A percentile compares a stretch with the other conserved stretches of the same genome.
phyloP scores from a whole-genome alignment of 2,113 vertebrate species.

The Thalassarche chlororhynchos region DNA sequence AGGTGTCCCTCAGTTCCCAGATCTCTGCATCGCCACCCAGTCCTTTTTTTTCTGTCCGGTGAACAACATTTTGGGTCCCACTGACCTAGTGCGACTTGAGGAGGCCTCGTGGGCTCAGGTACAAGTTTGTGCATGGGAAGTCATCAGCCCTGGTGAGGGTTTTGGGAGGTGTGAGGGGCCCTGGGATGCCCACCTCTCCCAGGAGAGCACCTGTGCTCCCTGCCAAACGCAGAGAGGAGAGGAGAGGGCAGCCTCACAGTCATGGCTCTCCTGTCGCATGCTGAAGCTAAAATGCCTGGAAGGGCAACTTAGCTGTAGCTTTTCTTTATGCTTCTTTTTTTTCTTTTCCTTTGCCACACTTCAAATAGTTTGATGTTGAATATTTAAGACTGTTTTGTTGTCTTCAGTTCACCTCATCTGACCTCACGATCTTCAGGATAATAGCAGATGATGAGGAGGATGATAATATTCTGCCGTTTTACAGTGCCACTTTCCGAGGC shows the following conservation, averaged over 20 bases:
- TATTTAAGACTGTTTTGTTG: conserved; percentile 10
- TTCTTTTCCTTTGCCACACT: not conserved
- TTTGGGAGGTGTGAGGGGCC: not conserved
- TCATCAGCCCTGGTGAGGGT: not conserved
- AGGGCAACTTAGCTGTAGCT: not conserved
- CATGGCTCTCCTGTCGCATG: fast-evolving
- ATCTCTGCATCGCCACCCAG: fast-evolving
- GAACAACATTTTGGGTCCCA: not conserved
- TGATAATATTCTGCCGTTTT: not conserved
- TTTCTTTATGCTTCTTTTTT: not conserved
- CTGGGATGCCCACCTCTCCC: not conserved
- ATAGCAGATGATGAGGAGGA: not conserved
- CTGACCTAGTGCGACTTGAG: too few relatives aligned
- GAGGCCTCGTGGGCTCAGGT: not conserved
- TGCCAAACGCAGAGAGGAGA: not conserved
- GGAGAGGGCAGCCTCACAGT: fast-evolving
- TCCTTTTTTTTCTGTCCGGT: not conserved
- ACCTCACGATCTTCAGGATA: not conserved
- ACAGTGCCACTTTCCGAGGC: not conserved
- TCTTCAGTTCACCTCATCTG: conserved; percentile 18
- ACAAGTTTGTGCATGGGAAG: not conserved
- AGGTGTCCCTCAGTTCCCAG: fast-evolving
- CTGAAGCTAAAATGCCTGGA: not conserved
- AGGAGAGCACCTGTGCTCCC: not conserved
- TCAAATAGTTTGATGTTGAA: conserved; percentile 25